Evolutionary conservation across 1,140 invertebrate species (phyloP), one percentile per base, ranked within the genome.

Genomic region (Atta cephalotes): DNA sequence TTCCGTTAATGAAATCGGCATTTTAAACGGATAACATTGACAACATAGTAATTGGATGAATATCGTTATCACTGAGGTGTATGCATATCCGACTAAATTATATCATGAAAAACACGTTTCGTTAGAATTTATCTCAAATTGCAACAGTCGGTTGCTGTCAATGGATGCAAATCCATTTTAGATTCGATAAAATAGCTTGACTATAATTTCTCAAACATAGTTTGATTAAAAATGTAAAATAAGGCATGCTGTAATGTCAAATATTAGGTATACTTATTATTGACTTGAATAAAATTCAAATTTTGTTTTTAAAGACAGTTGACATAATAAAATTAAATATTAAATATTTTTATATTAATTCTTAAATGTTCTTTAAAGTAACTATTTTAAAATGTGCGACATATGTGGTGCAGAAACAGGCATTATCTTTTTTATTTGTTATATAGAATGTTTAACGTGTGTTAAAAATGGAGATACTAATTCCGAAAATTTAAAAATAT

Each of bases 11-110:
- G 66, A 81, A 81, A 81, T 72, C 51, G 35, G 21, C 18, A 35
- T 51, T 70, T 79, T 25, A 49, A 68, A 79, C 16, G 25, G 51
- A 81, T 71, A 58, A 81, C 21, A 71, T 72, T 81, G 79, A 81
- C 68, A 45, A 14, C 28, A 3, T n/a, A 58, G 49, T 81, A 81
- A 81, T 81, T 71, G 53, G 51, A 45, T 72, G 68, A 45, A 81
- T 72, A 72, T 35, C 68, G 51, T 71, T 71, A 81, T 81, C 49
- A 58, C 21, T 21, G 63, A 56, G 18, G 14, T 58, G n/a, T 28
- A 53, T n/a, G 18, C 31, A 10, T 39, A 56, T 6, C 14, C 10
- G 65, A 58, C 21, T 56, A 25, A 56, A 25, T 70, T 71, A 80
- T 68, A 28, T 58, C 16, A 35, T 16, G 35, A 72, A 72, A 81